These are phyloP conservation scores for Oryzias woworae DNA, from an alignment of 2,113 vertebrate genomes.

Conservation along the genomic window DNA sequence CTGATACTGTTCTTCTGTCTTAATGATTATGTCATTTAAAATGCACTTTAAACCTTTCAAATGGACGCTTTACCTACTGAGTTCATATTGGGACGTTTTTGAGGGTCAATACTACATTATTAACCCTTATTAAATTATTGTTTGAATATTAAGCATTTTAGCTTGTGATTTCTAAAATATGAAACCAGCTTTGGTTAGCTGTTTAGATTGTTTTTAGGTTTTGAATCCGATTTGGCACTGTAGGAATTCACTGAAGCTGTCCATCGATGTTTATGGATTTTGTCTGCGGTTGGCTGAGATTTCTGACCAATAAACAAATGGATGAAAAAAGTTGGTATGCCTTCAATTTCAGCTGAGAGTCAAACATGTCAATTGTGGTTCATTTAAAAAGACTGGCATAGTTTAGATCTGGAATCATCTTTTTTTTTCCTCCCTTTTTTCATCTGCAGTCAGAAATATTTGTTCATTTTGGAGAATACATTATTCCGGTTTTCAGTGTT, in stretches of 20 bases:
- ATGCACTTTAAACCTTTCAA: conserved; percentile 64
- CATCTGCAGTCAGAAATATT: too few species aligned
- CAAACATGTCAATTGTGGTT: neutral
- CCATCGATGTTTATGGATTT: conserved; percentile 19
- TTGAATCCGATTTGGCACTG: neutral
- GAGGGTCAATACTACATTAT: too few species aligned
- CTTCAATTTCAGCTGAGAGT: neutral
- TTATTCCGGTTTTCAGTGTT: too few species aligned
- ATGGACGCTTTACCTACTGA: too few species aligned
- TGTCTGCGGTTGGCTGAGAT: conserved; percentile 45
- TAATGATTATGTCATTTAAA: conserved; percentile 10
- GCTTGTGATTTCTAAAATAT: too few species aligned
- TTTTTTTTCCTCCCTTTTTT: too few species aligned
- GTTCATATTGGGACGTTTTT: too few species aligned
- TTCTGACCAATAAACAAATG: conserved; percentile 48
- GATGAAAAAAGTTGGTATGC: neutral
- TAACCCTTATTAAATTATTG: too few species aligned
- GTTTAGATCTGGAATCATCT: neutral
- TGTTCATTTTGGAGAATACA: too few species aligned
- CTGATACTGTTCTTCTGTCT: conserved; percentile 2
- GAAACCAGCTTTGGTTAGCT: too few species aligned
- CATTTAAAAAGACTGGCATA: neutral
- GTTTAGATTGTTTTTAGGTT: too few species aligned
- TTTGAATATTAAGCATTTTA: too few species aligned
- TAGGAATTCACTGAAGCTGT: neutral